A percentile compares a stretch with the other conserved stretches of the same genome.
Conservation (phyloP, 2,888 invertebrate genomes). For the Lissocephala sabroskyi region DNA sequence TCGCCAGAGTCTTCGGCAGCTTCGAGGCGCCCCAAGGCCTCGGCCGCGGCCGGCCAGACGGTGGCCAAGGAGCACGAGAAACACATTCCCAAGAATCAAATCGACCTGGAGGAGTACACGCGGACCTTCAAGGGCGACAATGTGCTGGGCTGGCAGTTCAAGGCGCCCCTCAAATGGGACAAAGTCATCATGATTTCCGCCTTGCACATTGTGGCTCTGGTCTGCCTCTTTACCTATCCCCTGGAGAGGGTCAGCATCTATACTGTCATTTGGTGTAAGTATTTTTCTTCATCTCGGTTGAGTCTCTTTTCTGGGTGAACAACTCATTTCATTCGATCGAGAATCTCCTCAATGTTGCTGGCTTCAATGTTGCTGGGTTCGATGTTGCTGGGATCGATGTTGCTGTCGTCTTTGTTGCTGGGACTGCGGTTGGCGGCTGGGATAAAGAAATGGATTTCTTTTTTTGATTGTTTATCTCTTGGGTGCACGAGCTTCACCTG, state of each 20-base stretch:
- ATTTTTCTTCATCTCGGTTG: too few relatives aligned
- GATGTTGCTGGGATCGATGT: too few relatives aligned
- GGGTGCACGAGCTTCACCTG: too few relatives aligned
- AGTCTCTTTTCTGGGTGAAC: too few relatives aligned
- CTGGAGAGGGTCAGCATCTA: slow-evolving; percentile 67
- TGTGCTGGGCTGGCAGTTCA: slow-evolving; percentile 72
- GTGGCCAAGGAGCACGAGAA: slow-evolving; percentile 5
- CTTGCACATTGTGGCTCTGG: slow-evolving; percentile 73
- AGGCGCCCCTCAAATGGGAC: slow-evolving; percentile 78
- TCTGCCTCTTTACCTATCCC: slow-evolving; percentile 69
- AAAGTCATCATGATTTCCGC: slow-evolving; percentile 75
- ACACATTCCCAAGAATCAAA: slow-evolving; percentile 50
- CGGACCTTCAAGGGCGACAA: slow-evolving; percentile 63
- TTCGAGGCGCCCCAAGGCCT: slow-evolving; percentile 9
- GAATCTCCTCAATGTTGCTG: not conserved
- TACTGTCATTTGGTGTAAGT: slow-evolving; percentile 78
- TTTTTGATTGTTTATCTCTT: too few relatives aligned
- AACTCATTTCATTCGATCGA: too few relatives aligned
- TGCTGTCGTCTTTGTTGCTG: too few relatives aligned
- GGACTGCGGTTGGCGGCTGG: too few relatives aligned
- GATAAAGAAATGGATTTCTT: too few relatives aligned
- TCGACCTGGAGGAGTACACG: slow-evolving; percentile 64
- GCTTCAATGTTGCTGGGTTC: slow-evolving; percentile 8
- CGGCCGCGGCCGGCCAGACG: not conserved
- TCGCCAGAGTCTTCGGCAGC: slow-evolving; percentile 38